These are phyloP conservation scores for Maniola jurtina DNA, from an alignment of 1,140 invertebrate genomes.

Conservation along the genomic window DNA sequence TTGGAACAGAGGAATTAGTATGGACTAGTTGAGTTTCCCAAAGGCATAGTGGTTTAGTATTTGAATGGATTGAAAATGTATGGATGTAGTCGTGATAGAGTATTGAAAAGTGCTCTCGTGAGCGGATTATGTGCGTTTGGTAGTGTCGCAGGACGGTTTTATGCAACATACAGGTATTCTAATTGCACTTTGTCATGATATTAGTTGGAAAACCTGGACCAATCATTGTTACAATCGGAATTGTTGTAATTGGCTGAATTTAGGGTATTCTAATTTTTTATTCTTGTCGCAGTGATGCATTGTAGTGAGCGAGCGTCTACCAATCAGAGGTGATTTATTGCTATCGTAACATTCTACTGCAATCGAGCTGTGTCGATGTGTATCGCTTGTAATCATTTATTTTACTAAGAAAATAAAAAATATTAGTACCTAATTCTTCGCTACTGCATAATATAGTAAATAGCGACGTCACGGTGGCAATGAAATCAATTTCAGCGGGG, in stretches of 20 bases:
- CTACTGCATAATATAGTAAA: constrained; percentile 32
- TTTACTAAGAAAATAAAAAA: background rate
- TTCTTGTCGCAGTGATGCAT: too few relatives aligned
- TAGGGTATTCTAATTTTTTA: too few relatives aligned
- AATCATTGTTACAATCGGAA: too few relatives aligned
- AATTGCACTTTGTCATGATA: too few relatives aligned
- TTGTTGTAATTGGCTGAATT: too few relatives aligned
- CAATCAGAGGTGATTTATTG: too few relatives aligned
- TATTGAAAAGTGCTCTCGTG: constrained; percentile 61
- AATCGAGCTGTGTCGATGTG: too few relatives aligned
- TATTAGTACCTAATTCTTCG: constrained; percentile 1
- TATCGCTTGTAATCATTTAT: too few relatives aligned
- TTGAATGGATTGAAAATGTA: constrained; percentile 57
- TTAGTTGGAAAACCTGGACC: too few relatives aligned
- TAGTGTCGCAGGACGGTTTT: constrained; percentile 36
- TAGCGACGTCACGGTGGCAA: constrained; percentile 44
- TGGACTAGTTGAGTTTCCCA: background rate
- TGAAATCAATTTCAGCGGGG: constrained; percentile 50
- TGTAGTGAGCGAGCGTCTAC: too few relatives aligned
- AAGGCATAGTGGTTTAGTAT: constrained; percentile 32
- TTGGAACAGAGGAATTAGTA: constrained; percentile 20
- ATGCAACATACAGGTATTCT: constrained; percentile 23
- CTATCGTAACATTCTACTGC: too few relatives aligned
- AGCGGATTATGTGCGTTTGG: constrained; percentile 54
- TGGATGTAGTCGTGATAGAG: constrained; percentile 31